Evolutionary conservation across 1,140 invertebrate genomes (phyloP), one percentile per base, ranked within the genome.

Genomic region (Adoxophyes honmai): DNA sequence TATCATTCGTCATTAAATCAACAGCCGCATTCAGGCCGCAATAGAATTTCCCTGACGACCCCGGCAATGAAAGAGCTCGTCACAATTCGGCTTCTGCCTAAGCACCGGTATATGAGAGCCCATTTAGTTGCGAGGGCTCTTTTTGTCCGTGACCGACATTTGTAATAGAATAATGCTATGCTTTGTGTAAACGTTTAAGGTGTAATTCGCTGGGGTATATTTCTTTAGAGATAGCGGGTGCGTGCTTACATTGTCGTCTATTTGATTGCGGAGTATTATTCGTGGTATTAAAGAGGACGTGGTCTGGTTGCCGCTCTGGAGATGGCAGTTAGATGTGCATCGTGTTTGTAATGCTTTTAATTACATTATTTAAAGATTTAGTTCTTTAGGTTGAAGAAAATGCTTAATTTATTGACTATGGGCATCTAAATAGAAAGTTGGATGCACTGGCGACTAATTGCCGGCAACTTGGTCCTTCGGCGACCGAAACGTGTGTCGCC

Each of bases 11-110:
- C 21, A 28, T 28, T 28, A 28, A 28, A 28, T 28, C 21, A 28
- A 28, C 21, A 28, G 21, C 21, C 21, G 21, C 6, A 28, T 28
- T 28, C 21, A 28, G 34, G 3, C 8, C 34, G 34, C 8, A 9
- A 11, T 11, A 36, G 34, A 10, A 36, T 36, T 11, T 36, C 34
- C 8, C 34, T 36, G 34, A 10, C 34, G 34, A n/a, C 10, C 5
- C 7, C 39, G 11, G 14, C 10, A 48, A 33, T 48, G 14, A 28
- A 48, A 28, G n/a, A 8, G 18, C 21, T 33, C 67, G 52, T 62
- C 55, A 66, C 62, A 75, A 69, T 67, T 70, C 61, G 52, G 66
- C 66, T 66, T 64, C 65, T 65, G 65, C 66, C 64, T 64, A 74
- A 72, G 60, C 52, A 62, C 66, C 44, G 44, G 52, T 64, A 59